Conservation (phyloP, 2,113 vertebrate genomes). For the Sardina pilchardus region DNA sequence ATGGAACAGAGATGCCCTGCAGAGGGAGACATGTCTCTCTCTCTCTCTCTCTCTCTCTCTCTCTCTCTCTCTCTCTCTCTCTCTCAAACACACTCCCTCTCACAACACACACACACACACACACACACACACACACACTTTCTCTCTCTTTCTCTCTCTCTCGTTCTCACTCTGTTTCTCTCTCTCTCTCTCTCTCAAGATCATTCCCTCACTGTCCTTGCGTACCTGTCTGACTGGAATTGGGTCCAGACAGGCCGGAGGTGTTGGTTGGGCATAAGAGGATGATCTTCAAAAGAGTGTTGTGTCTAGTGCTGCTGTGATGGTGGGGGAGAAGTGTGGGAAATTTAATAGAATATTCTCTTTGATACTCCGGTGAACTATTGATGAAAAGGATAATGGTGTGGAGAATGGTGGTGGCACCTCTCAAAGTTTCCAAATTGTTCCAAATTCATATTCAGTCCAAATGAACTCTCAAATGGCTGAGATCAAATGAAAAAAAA, state of each 20-base stretch:
- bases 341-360: not conserved
- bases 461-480: not conserved
- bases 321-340: not conserved
- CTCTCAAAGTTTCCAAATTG: not conserved
- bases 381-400: not conserved
- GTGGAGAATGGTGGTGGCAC: not conserved
- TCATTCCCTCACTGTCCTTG: not conserved
- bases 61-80: not conserved
- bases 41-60: not conserved
- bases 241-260: not conserved
- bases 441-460: not conserved
- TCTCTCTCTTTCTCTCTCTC: not conserved
- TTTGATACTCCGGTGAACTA: not conserved
- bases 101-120: too few species aligned
- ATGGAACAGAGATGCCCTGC: too few species aligned
- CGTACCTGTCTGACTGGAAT: not conserved
- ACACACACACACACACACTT: too few species aligned
- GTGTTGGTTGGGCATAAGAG: not conserved
- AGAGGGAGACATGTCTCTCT: not conserved
- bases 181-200: not conserved
- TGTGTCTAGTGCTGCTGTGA: not conserved
- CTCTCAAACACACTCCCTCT: not conserved
- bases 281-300: not conserved
- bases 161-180: not conserved
- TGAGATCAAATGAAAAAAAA: not conserved